phyloP scores from a whole-genome alignment of 2,113 vertebrate species.

The Colinus virginianus region DNA sequence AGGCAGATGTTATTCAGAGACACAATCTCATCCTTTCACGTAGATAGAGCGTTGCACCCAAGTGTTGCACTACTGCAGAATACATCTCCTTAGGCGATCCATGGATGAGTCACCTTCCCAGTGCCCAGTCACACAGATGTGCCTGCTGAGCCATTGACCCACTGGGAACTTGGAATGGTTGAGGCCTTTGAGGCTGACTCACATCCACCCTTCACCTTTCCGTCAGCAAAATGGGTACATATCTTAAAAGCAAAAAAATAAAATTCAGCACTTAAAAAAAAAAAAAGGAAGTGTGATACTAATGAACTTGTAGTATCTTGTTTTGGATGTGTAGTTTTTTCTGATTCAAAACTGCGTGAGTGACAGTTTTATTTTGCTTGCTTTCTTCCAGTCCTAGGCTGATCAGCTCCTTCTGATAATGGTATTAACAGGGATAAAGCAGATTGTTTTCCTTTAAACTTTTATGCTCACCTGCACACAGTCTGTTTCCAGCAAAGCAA shows the following conservation, averaged over 20 bases:
- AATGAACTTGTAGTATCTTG: not conserved
- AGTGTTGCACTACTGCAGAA: not conserved
- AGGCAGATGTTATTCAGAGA: not conserved
- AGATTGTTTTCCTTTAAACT: not conserved
- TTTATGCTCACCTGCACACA: not conserved
- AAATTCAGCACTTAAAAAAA: not conserved
- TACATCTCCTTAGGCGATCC: conserved; percentile 48
- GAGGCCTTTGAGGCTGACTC: not conserved
- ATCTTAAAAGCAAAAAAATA: not conserved
- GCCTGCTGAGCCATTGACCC: conserved; percentile 18
- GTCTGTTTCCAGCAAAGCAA: not conserved
- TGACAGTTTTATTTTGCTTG: not conserved
- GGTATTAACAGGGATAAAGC: not conserved
- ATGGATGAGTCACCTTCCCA: not conserved
- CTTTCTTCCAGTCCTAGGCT: not conserved
- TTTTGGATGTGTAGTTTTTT: not conserved
- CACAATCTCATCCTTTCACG: not conserved
- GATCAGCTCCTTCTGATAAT: not conserved
- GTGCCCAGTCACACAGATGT: conserved; percentile 12
- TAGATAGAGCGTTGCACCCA: not conserved
- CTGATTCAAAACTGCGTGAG: not conserved
- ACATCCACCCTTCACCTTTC: not conserved
- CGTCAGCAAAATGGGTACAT: not conserved
- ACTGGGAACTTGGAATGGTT: not conserved
- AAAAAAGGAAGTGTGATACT: not conserved